Base-by-base conservation (phyloP, 2,888 invertebrate genomes). In the Drosophila helvetica region DNA sequence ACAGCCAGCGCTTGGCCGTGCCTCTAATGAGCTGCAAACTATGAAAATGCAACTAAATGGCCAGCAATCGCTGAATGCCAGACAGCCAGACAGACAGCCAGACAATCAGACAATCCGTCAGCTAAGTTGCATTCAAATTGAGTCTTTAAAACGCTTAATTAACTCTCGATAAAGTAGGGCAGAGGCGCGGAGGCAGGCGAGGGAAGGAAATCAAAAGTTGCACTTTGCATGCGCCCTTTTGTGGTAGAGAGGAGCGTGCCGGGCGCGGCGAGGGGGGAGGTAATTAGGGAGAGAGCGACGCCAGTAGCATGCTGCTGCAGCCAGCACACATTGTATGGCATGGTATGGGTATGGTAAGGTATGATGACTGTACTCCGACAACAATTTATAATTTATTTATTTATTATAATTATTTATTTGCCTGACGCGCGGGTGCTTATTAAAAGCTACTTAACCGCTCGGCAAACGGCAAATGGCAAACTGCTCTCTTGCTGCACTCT, bases 361-460 rank as follows among this genome's bases (percentile, higher is more conserved):
- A 12, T 12, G 33, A 47, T 51, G 74, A 76, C 77, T 84, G 77
- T 63, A 78, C 25, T 53, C 58, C 38, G 50, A 42, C 30, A 42
- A 52, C 65, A 56, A 38, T 73, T 74, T 79, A 77, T 87, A 74
- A 79, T 82, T 80, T 82, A 82, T 83, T 80, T 87, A n/a, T 38
- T 15, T 38, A 87, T 87, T 80, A 82, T 80, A 86, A 84, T 82
- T 82, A 86, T 88, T 83, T 85, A 85, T 87, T 85, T 85, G 79
- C 72, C 58, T 84, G 72, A 54, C 63, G 71, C 63, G 71, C 70
- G 63, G 68, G 18, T 71, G 78, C 78, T 80, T 69, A 83, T 83
- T 83, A 85, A 85, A 83, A 78, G 52, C 82, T 74, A 69, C 88
- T 83, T 79, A 73, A 63, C 38, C n/a, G n/a, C 38, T 38, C 38